phyloP scores from a whole-genome alignment of 2,888 invertebrate genomes.

The Thalpophila matura region DNA sequence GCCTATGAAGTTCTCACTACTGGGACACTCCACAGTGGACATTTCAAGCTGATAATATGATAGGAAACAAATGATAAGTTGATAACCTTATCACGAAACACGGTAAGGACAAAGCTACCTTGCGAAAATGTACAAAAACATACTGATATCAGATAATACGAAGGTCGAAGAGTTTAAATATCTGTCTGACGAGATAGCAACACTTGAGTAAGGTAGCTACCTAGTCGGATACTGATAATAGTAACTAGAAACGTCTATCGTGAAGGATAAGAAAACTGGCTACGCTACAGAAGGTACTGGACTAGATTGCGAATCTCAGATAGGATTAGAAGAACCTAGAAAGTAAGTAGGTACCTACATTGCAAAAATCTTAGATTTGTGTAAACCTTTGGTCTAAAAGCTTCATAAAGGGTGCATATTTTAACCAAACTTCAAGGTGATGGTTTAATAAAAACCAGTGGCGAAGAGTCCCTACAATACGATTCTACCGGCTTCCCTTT shows the following conservation, averaged over 20 bases:
- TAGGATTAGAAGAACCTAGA: no score
- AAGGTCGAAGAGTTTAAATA: constrained; percentile 42
- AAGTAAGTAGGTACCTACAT: not conserved
- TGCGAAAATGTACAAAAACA: constrained; percentile 49
- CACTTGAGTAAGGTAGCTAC: constrained; percentile 5
- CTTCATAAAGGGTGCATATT: not conserved
- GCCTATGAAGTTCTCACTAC: no score
- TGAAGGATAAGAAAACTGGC: not conserved
- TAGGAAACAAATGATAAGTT: constrained; percentile 18
- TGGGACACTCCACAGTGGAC: no score
- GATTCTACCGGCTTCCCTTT: no score
- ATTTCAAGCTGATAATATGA: not conserved
- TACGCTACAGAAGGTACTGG: not conserved
- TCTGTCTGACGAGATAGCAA: constrained; percentile 43
- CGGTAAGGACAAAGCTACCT: constrained; percentile 44
- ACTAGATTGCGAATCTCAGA: not conserved
- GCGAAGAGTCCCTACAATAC: no score
- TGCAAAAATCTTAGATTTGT: not conserved
- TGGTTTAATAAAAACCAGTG: no score
- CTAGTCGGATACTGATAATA: constrained; percentile 15
- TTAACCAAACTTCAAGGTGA: not conserved
- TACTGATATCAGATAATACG: constrained; percentile 28
- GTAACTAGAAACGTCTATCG: not conserved
- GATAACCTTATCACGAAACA: constrained; percentile 33
- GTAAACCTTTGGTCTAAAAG: no score